phyloP scores from a whole-genome alignment of 92 coral and sea anemone species.

The Porites divaricata region DNA sequence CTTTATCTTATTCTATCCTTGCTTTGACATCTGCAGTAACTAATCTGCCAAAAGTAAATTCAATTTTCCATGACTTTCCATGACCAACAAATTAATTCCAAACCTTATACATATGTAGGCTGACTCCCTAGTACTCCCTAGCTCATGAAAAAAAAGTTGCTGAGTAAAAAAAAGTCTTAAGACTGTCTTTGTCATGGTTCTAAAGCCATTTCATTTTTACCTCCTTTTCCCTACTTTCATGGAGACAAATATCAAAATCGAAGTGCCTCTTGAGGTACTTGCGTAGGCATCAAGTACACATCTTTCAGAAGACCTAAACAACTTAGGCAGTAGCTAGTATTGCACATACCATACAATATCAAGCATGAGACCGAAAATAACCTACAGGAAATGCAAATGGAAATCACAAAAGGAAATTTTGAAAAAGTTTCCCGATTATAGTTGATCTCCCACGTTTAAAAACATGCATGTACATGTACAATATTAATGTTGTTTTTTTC shows the following conservation, averaged over 20 bases:
- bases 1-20: no score
- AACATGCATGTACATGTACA: constrained; percentile 18
- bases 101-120: no score
- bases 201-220: not conserved
- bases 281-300: not conserved
- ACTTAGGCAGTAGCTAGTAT: not conserved
- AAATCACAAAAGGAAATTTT: not conserved
- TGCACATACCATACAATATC: not conserved
- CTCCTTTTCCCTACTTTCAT: not conserved
- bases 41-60: no score
- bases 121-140: no score
- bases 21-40: no score
- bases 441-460: constrained; percentile 32
- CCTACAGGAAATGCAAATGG: not conserved
- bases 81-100: no score
- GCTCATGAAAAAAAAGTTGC: no score
- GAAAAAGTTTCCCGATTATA: not conserved
- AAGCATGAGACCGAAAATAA: no score
- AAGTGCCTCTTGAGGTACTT: not conserved
- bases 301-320: not conserved
- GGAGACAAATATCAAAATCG: constrained; percentile 3
- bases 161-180: not conserved
- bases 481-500: constrained; percentile 10
- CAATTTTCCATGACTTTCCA: no score
- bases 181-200: not conserved